Conservation (phyloP, 2,888 invertebrate species). For the Dicyrtoma fusca region DNA sequence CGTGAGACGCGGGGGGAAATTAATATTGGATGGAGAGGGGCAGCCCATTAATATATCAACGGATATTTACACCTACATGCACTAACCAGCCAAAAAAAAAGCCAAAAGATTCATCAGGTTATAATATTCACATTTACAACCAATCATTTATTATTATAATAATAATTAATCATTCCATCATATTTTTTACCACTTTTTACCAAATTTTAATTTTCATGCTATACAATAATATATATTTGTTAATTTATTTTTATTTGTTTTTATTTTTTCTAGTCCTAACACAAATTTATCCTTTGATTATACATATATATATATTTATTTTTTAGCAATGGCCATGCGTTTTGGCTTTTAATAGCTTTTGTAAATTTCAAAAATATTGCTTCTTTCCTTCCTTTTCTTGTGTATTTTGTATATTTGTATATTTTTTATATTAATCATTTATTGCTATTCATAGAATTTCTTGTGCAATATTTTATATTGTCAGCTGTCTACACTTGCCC, state of each 20-base stretch:
- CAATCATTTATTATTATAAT: constrained; percentile 13
- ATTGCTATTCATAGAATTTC: no score
- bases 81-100: constrained; percentile 45
- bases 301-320: no score
- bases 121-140: constrained; percentile 28
- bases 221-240: not conserved
- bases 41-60: constrained; percentile 45
- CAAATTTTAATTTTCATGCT: no score
- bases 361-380: no score
- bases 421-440: no score
- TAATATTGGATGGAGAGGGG: constrained; percentile 41
- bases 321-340: no score
- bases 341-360: no score
- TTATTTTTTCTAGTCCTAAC: not conserved
- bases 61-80: constrained; percentile 51
- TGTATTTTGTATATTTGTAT: no score
- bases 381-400: no score
- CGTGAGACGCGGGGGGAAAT: constrained; percentile 32
- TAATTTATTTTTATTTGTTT: not conserved
- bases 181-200: not conserved
- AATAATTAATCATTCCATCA: not conserved
- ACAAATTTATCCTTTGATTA: not conserved
- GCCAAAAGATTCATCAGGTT: constrained; percentile 27
- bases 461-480: no score
- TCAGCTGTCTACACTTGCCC: no score